Evolutionary conservation across 2,797 vertebrate genomes (phyloP), one percentile per base, ranked within the genome.

Genomic region (Phalanger gymnotis): DNA sequence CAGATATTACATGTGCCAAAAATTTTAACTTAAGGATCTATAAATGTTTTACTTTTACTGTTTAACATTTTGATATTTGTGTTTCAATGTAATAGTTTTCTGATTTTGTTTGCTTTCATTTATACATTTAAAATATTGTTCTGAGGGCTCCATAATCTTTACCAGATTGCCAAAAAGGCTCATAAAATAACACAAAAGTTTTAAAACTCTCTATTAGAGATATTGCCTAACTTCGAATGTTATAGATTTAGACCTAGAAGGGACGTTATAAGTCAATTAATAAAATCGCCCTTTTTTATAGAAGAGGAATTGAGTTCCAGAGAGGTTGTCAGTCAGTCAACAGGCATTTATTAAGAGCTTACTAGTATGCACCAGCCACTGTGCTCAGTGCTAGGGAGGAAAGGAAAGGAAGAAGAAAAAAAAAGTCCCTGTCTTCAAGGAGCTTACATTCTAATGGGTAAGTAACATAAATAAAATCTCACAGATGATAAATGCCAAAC

Each of bases 291-390:
- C 53, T 25, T 1, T 28, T 81, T 61, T 27, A 12, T 13, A 16
- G 51, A 90, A 31, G 54, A 95, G 13, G 34, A 94, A 94, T 40
- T 31, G 14, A 93, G 92, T 96, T 66, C 91, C 31, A 93, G 10
- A 54, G 54, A 93, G 89, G 0, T 57, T 13, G 58, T 61, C 31
- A 81, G 66, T 40, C 66, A 40, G 6, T 25, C n/a, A 47, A 47
- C 16, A 66, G 13, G 31, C 31, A 81, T 81, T 40, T 40, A 81
- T 81, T 61, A 61, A 61, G 58, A 57, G 56, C 27, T 57, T 66
- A 34, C 58, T 30, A 19, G 34, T 66, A 2, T n/a, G 25, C n/a
- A 81, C 19, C n/a, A 22, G 7, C 2, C 0, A 47, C n/a, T 81
- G n/a, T 81, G 2, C n/a, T 81, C 66, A 47, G 22, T 40, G n/a